A percentile compares a stretch with the other conserved stretches of the same genome.
These are phyloP conservation scores for Carcina quercana DNA, from an alignment of 2,888 invertebrate species.

Conservation along the genomic window DNA sequence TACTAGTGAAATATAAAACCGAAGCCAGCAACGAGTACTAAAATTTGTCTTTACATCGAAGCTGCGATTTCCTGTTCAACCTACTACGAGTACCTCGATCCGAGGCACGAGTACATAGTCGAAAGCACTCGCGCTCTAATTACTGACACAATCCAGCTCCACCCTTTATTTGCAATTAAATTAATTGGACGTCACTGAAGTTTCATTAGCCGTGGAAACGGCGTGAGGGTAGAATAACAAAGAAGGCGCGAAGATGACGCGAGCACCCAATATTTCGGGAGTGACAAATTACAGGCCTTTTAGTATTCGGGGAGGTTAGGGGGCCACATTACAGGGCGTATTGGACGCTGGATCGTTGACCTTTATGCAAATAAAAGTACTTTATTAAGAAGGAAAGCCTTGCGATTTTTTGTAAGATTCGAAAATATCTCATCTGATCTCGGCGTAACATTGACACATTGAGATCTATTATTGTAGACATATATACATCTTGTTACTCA, in stretches of 20 bases:
- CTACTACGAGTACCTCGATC: too few species aligned
- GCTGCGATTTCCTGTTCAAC: too few species aligned
- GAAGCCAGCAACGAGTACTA: too few species aligned
- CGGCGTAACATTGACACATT: too few species aligned
- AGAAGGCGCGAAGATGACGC: slow-evolving; percentile 33
- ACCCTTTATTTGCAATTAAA: slow-evolving; percentile 36
- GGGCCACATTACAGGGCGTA: slow-evolving; percentile 13
- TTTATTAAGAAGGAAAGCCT: too few species aligned
- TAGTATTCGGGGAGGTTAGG: slow-evolving; percentile 33
- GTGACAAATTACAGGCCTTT: slow-evolving; percentile 44
- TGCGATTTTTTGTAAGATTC: too few species aligned
- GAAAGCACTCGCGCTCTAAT: background rate
- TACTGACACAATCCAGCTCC: slow-evolving; percentile 9
- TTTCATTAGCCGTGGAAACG: slow-evolving; percentile 36
- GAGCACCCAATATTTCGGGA: slow-evolving; percentile 30
- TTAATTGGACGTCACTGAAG: slow-evolving; percentile 39
- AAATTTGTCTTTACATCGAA: too few species aligned
- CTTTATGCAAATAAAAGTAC: too few species aligned
- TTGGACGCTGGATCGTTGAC: slow-evolving; percentile 14
- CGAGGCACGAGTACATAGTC: background rate
- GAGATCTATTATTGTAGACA: too few species aligned
- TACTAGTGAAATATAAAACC: too few species aligned
- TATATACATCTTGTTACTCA: too few species aligned
- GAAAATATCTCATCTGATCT: too few species aligned
- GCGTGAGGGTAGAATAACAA: slow-evolving; percentile 32